Evolutionary conservation across 1,140 invertebrate genomes (phyloP).

Genomic region (Streblospio benedicti): DNA sequence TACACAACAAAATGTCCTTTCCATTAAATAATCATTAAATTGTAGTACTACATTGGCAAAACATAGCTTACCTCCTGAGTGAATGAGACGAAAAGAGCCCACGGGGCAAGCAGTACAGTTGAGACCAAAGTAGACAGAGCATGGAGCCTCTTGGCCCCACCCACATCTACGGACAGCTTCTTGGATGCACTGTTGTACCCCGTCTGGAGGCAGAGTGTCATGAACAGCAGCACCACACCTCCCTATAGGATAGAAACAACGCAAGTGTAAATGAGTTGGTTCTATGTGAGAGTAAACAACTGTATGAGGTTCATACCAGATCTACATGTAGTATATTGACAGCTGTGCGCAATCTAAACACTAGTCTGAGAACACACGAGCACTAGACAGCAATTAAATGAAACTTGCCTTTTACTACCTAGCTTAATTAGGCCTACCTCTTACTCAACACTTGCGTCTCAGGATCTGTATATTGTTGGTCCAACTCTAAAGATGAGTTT

Average conservation of each 20-base stretch:
- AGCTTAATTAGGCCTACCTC: too few species aligned
- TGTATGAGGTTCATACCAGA: too few species aligned
- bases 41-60: not conserved
- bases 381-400: too few species aligned
- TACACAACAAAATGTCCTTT: too few species aligned
- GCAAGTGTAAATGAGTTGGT: not conserved
- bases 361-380: too few species aligned
- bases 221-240: conserved; percentile 47
- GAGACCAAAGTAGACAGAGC: conserved; percentile 46
- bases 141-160: conserved; percentile 50
- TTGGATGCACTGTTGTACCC: conserved; percentile 45
- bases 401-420: too few species aligned
- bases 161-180: conserved; percentile 50
- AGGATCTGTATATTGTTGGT: too few species aligned
- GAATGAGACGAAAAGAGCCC: conserved; percentile 43
- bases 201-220: conserved; percentile 45
- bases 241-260: conserved; percentile 40
- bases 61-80: conserved; percentile 36
- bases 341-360: too few species aligned
- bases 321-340: too few species aligned
- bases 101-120: conserved; percentile 43
- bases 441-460: too few species aligned
- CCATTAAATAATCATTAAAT: not conserved
- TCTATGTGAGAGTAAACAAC: too few species aligned
- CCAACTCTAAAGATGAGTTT: too few species aligned